A percentile compares a stretch with the other conserved stretches of the same genome.
These are phyloP conservation scores for Drosophila birchii DNA, from an alignment of 2,888 invertebrate species.

Conservation along the genomic window DNA sequence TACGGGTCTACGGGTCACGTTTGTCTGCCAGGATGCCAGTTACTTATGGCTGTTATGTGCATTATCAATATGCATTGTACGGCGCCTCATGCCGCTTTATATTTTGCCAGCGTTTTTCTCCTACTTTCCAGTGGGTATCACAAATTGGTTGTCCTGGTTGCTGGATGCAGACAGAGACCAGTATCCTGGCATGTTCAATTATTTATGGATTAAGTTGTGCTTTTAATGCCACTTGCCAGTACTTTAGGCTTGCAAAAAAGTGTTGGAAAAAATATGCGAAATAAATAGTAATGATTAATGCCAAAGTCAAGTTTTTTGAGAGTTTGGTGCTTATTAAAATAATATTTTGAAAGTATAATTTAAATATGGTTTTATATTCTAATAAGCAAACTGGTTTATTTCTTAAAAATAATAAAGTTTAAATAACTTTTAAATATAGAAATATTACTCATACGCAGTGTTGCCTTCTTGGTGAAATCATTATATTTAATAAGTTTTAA, in stretches of 20 bases:
- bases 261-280: neutral
- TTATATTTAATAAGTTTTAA: neutral
- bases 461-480: neutral
- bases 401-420: neutral
- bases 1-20: conserved; percentile 63
- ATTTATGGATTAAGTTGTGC: conserved; percentile 25
- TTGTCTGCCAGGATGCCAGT: conserved; percentile 71
- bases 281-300: neutral
- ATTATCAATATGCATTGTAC: conserved; percentile 79
- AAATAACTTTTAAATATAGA: neutral
- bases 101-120: conserved; percentile 47
- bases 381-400: neutral
- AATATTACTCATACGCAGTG: conserved; percentile 1
- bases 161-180: neutral
- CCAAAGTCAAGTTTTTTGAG: neutral
- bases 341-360: neutral
- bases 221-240: conserved; percentile 4
- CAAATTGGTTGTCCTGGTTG: conserved; percentile 25
- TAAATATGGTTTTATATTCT: neutral
- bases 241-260: neutral
- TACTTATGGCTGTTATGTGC: conserved; percentile 76
- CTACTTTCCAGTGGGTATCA: conserved; percentile 46
- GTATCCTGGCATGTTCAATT: conserved; percentile 11
- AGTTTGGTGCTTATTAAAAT: neutral
- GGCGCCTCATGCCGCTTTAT: conserved; percentile 50